Percentiles rank a stretch among this genome's conserved stretches.
Conservation (phyloP, 2,113 vertebrate genomes). For the Pelmatolapia mariae region DNA sequence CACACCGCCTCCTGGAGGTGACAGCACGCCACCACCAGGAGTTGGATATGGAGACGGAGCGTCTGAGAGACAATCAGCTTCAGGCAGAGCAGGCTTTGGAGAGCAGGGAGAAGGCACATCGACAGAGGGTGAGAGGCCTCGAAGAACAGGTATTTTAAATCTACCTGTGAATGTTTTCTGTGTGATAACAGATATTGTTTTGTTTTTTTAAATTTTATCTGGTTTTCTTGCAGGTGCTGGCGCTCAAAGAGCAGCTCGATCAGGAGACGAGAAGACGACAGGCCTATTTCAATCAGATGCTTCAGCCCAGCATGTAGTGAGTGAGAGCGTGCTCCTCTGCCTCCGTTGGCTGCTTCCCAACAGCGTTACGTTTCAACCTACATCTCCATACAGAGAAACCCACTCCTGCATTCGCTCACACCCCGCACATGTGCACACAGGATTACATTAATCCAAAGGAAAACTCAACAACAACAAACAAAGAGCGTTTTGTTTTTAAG, state of each 20-base stretch:
- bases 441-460: slow-evolving; percentile 66
- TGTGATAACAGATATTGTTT: neutral
- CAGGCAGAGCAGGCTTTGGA: slow-evolving; percentile 65
- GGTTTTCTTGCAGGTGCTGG: slow-evolving; percentile 49
- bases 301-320: slow-evolving; percentile 44
- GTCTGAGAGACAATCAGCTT: slow-evolving; percentile 52
- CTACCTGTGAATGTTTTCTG: neutral
- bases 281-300: slow-evolving; percentile 54
- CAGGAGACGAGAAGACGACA: slow-evolving; percentile 57
- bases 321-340: slow-evolving; percentile 27
- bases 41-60: slow-evolving; percentile 56
- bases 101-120: slow-evolving; percentile 63
- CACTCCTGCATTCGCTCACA: slow-evolving; percentile 8
- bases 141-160: slow-evolving; percentile 68
- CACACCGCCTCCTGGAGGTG: slow-evolving; percentile 70
- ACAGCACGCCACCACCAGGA: slow-evolving; percentile 66
- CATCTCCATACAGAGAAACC: slow-evolving; percentile 12
- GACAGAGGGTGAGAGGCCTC: slow-evolving; percentile 57
- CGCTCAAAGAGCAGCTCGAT: slow-evolving; percentile 72
- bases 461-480: slow-evolving; percentile 74
- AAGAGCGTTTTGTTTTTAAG: slow-evolving; percentile 65
- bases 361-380: slow-evolving; percentile 12
- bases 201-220: fast-evolving
- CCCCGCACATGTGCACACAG: slow-evolving; percentile 43
- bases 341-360: slow-evolving; percentile 35